Base-by-base conservation (phyloP, 1,140 invertebrate genomes). In the Samia ricini region DNA sequence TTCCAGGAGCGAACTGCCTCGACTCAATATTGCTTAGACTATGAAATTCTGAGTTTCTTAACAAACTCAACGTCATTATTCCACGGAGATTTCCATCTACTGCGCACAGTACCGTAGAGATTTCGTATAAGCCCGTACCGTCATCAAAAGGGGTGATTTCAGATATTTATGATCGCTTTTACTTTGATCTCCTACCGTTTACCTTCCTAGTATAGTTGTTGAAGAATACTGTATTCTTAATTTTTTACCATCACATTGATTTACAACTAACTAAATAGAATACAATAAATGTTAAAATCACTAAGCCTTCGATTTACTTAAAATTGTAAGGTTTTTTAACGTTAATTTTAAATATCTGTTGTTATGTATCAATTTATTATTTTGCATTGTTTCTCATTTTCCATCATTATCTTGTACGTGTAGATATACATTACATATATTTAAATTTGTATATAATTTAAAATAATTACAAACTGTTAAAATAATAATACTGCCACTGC, bases 81-180 rank as follows among this genome's bases (percentile, higher is more conserved):
- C 51, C 15, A 57, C 4, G 19, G 12, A 57, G 29, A 57, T 57
- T 36, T 56, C 33, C 56, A 29, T 57, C 24, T 57, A 36, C 26
- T 36, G 29, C 8, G 56, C 56, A 42, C 12, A 57, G 33, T 36
- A 29, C 56, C 18, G 26, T 36, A 36, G 26, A 29, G 56, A 57
- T 57, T 57, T 57, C 18, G 56, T 18, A 21, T 57, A 57, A 57
- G 29, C 56, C 26, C 26, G 8, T n/a, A 33, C 26, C 56, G 56
- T 33, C 56, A 36, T 57, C 29, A 57, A 36, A 36, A 42, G 19
- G 56, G 56, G 18, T 57, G 56, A 57, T 57, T 57, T 57, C 56
- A 57, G 56, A 33, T 57, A 57, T 57, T 57, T 57, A 57, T 57
- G 56, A 18, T n/a, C 56, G 3, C 26, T 42, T 57, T 21, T 6